Percentiles rank a stretch among this genome's conserved stretches.
Conservation (phyloP, 2,797 vertebrate genomes). For the Mus spretus region DNA sequence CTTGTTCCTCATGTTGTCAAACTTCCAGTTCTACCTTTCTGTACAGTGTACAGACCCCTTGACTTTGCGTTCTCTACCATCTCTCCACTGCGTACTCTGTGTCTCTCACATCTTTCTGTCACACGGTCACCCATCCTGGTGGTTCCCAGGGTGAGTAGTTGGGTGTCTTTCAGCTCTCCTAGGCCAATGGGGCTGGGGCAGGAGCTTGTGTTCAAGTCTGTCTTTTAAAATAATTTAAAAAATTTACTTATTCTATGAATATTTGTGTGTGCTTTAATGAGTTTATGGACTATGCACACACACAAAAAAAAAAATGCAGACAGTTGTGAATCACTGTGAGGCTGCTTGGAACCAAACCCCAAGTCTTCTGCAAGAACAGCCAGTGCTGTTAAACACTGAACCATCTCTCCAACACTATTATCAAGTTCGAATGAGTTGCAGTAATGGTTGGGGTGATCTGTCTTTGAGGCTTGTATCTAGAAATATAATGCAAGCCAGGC, state of each 20-base stretch:
- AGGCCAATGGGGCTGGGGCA: background rate
- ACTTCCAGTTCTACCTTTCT: background rate
- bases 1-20: background rate
- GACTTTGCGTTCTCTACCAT: background rate
- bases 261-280: background rate
- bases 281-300: background rate
- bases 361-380: background rate
- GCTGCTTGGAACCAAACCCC: background rate
- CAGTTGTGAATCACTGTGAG: background rate
- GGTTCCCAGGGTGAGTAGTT: background rate
- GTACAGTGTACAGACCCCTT: background rate
- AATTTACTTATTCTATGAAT: background rate
- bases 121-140: too few relatives aligned
- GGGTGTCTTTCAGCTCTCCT: background rate
- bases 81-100: background rate
- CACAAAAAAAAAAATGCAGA: too few relatives aligned
- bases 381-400: background rate
- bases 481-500: background rate
- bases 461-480: background rate
- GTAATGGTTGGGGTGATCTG: background rate
- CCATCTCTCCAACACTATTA: background rate
- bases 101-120: background rate
- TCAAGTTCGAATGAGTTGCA: background rate
- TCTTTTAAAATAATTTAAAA: background rate
- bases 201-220: background rate